Conservation (phyloP, 2,113 vertebrate genomes). For the Cochlearius cochlearius region DNA sequence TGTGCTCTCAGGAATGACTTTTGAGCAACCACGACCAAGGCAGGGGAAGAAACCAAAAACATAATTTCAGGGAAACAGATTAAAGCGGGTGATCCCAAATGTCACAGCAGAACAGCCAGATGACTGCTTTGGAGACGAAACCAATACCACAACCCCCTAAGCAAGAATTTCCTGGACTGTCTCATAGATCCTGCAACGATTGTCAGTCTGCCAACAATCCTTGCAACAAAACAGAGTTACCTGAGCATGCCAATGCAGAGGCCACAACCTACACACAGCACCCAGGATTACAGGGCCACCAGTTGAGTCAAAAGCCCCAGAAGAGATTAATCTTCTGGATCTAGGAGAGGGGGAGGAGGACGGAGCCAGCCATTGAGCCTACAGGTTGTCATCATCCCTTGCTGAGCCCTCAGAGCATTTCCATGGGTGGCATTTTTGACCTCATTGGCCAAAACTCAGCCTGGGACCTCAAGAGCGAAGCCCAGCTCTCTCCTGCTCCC, state of each 20-base stretch:
- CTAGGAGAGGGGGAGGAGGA: background rate
- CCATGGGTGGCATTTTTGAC: background rate
- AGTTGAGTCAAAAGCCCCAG: background rate
- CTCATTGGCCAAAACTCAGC: background rate
- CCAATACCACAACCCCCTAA: background rate
- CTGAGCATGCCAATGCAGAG: background rate
- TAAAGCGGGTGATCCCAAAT: background rate
- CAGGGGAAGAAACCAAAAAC: background rate
- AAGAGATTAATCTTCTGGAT: background rate
- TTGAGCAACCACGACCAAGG: background rate
- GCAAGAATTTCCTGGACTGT: background rate
- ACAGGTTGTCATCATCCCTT: background rate
- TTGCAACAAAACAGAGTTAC: background rate
- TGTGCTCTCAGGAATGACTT: background rate
- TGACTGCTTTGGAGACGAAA: background rate
- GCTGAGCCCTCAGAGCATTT: background rate
- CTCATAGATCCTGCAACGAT: background rate
- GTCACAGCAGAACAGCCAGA: background rate
- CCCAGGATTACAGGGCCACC: background rate
- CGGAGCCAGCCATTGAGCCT: background rate
- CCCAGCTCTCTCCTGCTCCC: background rate
- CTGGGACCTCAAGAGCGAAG: accelerated
- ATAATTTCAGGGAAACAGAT: background rate
- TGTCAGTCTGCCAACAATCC: background rate
- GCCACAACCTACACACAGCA: background rate